phyloP scores from a whole-genome alignment of 2,113 vertebrate genomes.

The Morphnarchus princeps region DNA sequence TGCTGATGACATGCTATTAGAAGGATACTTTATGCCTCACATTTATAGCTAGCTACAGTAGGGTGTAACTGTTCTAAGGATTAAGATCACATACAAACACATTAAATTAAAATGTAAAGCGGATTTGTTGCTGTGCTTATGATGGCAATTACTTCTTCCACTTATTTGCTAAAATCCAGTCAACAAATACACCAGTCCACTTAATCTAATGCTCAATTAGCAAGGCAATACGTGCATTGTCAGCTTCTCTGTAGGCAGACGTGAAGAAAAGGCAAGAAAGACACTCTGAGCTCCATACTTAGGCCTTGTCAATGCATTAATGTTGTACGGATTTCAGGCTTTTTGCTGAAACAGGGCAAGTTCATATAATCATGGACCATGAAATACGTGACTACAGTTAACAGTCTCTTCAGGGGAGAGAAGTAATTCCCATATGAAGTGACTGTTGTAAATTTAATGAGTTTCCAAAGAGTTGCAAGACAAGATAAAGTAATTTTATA shows the following conservation, averaged over 20 bases:
- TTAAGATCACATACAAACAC: slow-evolving; percentile 46
- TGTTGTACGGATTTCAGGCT: not conserved
- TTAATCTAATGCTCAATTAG: slow-evolving; percentile 53
- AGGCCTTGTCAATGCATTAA: not conserved
- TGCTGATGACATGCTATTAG: not conserved
- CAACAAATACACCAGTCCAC: slow-evolving; percentile 38
- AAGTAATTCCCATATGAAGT: slow-evolving; percentile 50
- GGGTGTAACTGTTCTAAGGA: slow-evolving; percentile 35
- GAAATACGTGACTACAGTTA: slow-evolving; percentile 31
- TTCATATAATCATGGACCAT: not conserved
- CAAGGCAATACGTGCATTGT: not conserved
- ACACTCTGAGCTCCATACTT: not conserved
- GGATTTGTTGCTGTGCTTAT: slow-evolving; percentile 44
- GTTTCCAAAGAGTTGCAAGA: slow-evolving; percentile 49
- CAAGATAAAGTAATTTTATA: slow-evolving; percentile 47
- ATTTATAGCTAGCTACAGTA: slow-evolving; percentile 8
- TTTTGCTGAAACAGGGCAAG: slow-evolving; percentile 6
- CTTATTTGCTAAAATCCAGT: slow-evolving; percentile 43
- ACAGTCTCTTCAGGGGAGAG: not conserved
- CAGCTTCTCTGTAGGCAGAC: not conserved
- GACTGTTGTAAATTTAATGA: slow-evolving; percentile 58
- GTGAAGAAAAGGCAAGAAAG: not conserved
- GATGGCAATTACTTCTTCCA: slow-evolving; percentile 39
- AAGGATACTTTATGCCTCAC: not conserved
- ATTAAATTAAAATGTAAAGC: slow-evolving; percentile 58